Evolutionary conservation across 2,797 vertebrate genomes (phyloP).

Genomic region (Tangara arthus): DNA sequence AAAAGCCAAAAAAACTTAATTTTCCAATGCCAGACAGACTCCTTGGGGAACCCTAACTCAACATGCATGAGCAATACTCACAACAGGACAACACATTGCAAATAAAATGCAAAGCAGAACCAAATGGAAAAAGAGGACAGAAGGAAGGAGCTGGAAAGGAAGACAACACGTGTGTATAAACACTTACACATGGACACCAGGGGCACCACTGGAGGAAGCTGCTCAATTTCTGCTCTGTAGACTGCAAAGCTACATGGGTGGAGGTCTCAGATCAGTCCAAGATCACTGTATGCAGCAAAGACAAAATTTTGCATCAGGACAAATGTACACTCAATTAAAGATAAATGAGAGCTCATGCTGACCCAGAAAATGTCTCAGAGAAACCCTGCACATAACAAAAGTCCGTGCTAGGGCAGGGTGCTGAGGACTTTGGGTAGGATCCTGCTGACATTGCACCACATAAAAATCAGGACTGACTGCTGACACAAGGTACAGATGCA

Average conservation of each 20-base stretch:
- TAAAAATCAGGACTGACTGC: background rate
- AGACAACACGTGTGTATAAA: background rate
- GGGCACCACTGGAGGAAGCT: background rate
- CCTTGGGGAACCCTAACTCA: slow-evolving; percentile 47
- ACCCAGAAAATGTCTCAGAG: background rate
- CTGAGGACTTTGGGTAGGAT: background rate
- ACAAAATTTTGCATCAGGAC: background rate
- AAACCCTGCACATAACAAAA: background rate
- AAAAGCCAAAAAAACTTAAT: slow-evolving; percentile 6
- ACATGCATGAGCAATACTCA: slow-evolving; percentile 49
- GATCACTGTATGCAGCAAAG: background rate
- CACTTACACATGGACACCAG: background rate
- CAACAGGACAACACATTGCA: slow-evolving; percentile 28
- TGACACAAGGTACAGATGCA: background rate
- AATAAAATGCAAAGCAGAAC: slow-evolving; percentile 51
- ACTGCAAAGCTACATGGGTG: background rate
- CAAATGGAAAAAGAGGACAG: slow-evolving; percentile 44
- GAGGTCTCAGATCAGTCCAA: background rate
- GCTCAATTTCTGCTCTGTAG: background rate
- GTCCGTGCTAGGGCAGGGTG: rapidly evolving
- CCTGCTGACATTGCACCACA: background rate
- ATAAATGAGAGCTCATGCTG: background rate
- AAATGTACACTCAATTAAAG: background rate
- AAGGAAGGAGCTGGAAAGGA: background rate
- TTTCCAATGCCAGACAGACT: slow-evolving; percentile 12